Percentiles rank a stretch among this genome's conserved stretches.
phyloP scores from a whole-genome alignment of 2,113 vertebrate genomes.

The Neofelis nebulosa region DNA sequence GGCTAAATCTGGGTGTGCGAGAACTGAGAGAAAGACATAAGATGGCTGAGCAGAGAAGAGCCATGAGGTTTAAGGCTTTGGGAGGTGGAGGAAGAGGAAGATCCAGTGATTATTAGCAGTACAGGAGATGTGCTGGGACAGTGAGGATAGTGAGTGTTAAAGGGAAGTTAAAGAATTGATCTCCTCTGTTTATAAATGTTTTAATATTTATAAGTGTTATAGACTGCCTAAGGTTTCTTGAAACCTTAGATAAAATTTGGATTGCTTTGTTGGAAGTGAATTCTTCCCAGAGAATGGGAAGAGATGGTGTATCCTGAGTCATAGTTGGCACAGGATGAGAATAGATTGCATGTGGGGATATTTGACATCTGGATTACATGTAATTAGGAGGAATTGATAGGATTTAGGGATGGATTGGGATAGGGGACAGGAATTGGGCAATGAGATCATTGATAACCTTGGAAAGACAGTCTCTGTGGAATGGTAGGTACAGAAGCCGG shows the following conservation, averaged over 20 bases:
- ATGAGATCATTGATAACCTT: slow-evolving; percentile 21
- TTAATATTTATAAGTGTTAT: not conserved
- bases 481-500: not conserved
- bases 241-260: slow-evolving; percentile 37
- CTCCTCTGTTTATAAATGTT: not conserved
- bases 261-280: slow-evolving; percentile 1
- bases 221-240: not conserved
- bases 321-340: slow-evolving; percentile 20
- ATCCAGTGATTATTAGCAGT: not conserved
- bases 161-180: not conserved
- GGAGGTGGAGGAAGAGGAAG: not conserved
- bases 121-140: not conserved
- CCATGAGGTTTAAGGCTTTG: not conserved
- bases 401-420: slow-evolving; percentile 10
- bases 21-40: not conserved
- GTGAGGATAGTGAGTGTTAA: not conserved
- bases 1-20: not conserved
- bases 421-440: not conserved
- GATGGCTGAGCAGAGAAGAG: not conserved
- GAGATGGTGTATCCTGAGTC: not conserved
- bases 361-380: slow-evolving; percentile 33
- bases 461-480: slow-evolving; percentile 10
- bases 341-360: not conserved
- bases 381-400: slow-evolving; percentile 16
- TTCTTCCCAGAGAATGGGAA: slow-evolving; percentile 29